Conservation (phyloP, 1,140 invertebrate genomes). For the Brachionus calyciflorus region DNA sequence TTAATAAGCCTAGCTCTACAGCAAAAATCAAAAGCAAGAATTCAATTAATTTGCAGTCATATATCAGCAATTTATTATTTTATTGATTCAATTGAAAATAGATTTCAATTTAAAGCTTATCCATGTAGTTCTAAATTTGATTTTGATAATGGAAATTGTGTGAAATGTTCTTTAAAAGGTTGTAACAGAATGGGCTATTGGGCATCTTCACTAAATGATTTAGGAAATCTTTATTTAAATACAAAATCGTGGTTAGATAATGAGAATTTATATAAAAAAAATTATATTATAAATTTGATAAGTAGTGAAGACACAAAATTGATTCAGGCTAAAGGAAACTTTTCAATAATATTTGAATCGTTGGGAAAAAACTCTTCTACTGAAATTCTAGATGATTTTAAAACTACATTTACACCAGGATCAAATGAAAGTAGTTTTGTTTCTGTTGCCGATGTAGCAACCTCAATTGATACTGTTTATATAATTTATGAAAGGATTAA, state of each 20-base stretch:
- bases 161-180: neutral
- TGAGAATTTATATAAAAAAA: neutral
- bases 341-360: slow-evolving; percentile 2
- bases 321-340: neutral
- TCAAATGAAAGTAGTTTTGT: neutral
- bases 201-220: neutral
- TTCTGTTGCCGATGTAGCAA: neutral
- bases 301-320: neutral
- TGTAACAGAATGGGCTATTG: slow-evolving; percentile 47
- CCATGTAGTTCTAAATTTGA: neutral
- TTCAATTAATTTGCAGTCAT: slow-evolving; percentile 10
- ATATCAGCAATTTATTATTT: neutral
- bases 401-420: neutral
- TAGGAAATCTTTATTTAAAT: slow-evolving; percentile 34
- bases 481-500: neutral
- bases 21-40: neutral
- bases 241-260: neutral
- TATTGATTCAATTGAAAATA: slow-evolving; percentile 16
- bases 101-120: slow-evolving; percentile 17
- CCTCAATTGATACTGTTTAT: neutral
- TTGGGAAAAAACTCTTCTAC: neutral
- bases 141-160: slow-evolving; percentile 38
- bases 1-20: neutral
- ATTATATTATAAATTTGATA: neutral
- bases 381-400: neutral